These are phyloP conservation scores for Catocala sponsa DNA, from an alignment of 2,888 invertebrate genomes.

Conservation along the genomic window DNA sequence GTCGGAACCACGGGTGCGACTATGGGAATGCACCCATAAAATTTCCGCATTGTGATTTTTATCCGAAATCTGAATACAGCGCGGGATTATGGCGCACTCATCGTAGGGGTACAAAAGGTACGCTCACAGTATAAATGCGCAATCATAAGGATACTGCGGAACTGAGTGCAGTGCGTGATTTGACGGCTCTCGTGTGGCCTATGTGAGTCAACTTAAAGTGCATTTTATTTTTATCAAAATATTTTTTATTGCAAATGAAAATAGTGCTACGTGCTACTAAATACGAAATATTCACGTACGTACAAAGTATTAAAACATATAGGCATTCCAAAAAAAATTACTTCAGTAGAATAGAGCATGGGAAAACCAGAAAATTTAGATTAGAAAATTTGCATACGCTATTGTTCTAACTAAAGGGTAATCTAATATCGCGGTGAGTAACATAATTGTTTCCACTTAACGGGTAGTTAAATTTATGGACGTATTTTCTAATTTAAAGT, in stretches of 20 bases:
- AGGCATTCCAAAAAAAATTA: too few relatives aligned
- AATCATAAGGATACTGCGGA: slow-evolving; percentile 55
- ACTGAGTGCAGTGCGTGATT: slow-evolving; percentile 37
- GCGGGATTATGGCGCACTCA: slow-evolving; percentile 58
- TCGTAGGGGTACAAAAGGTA: slow-evolving; percentile 68
- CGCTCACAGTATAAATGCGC: slow-evolving; percentile 48
- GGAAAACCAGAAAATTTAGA: not conserved
- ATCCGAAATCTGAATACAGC: slow-evolving; percentile 64
- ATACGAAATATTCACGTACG: too few relatives aligned
- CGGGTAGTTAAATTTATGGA: slow-evolving; percentile 5
- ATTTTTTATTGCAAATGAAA: too few relatives aligned
- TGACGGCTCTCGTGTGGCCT: slow-evolving; percentile 22
- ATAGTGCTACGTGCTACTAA: too few relatives aligned
- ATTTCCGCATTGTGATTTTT: slow-evolving; percentile 78
- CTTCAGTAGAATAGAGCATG: not conserved
- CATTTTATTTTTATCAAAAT: not conserved
- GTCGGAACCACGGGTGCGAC: slow-evolving; percentile 61
- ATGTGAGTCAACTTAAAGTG: slow-evolving; percentile 34
- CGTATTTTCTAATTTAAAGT: slow-evolving; percentile 2
- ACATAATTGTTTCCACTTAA: slow-evolving; percentile 7
- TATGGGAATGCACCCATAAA: slow-evolving; percentile 79
- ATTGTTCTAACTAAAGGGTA: slow-evolving; percentile 15
- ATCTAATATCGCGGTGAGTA: slow-evolving; percentile 16
- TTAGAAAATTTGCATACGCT: slow-evolving; percentile 9
- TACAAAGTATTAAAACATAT: too few relatives aligned